Evolutionary conservation across 2,113 vertebrate species (phyloP).

Genomic region (Otocyon megalotis): DNA sequence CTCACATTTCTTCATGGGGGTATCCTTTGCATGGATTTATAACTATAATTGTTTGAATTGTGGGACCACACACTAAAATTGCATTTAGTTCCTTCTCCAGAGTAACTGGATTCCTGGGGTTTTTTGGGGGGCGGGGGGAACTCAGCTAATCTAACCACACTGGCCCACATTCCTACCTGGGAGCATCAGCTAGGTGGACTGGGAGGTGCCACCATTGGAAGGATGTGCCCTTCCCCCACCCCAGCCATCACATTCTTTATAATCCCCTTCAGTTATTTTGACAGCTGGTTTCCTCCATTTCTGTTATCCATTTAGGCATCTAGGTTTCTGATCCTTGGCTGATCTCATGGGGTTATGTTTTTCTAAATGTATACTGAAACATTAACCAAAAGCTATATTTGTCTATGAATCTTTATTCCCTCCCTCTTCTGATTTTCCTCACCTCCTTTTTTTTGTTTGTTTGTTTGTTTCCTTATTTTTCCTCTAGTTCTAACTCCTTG

Average conservation of each 20-base stretch:
- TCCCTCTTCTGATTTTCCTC: background rate
- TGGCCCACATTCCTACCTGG: conserved; percentile 19
- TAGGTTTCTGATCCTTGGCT: conserved; percentile 24
- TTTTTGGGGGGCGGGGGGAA: background rate
- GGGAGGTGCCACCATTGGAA: background rate
- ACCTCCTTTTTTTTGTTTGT: background rate
- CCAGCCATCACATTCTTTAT: background rate
- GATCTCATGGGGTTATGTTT: background rate
- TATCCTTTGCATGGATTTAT: conserved; percentile 82
- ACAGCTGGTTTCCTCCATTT: background rate
- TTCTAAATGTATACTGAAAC: background rate
- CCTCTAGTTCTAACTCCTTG: background rate
- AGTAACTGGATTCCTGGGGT: background rate
- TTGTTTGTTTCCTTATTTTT: background rate
- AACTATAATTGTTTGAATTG: conserved; percentile 77
- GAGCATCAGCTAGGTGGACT: background rate
- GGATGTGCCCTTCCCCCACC: too few species aligned
- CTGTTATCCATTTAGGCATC: background rate
- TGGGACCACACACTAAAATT: conserved; percentile 59
- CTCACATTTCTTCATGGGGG: conserved; percentile 78
- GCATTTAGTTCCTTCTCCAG: conserved; percentile 2
- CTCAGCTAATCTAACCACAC: background rate
- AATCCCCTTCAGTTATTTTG: background rate
- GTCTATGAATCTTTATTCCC: background rate
- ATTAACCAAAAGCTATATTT: background rate